Evolutionary conservation across 2,113 vertebrate genomes (phyloP), one percentile per base, ranked within the genome.

Genomic region (Brachyhypopomus gauderio): DNA sequence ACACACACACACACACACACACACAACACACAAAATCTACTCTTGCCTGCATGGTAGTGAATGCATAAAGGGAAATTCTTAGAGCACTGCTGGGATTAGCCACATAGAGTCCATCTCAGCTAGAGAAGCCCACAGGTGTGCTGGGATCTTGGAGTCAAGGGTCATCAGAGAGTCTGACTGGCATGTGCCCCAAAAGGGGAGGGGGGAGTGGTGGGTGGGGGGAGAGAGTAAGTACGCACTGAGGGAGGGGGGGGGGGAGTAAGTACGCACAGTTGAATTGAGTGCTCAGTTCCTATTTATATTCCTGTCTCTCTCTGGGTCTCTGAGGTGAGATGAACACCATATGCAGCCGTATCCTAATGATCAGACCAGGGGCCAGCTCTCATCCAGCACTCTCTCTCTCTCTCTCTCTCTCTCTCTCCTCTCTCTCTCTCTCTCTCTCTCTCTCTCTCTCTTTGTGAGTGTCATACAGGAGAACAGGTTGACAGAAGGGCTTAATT

Each of bases 401-500:
- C 45, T 48, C 64, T 56, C 76, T 17, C 23, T 20, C 66, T 52
- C 27, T 62, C 56, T 74, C n/a, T n/a, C 19, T 69, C 45, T 72
- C 62, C 19, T 69, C 45, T 72, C 19, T 72, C 55, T 64, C 56
- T 79, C 19, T 72, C 55, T 64, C 56, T 79, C 19, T 72, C 55
- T 64, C 56, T 79, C 19, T 72, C 55, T 64, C 56, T 79, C 19
- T 69, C 45, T 72, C 62, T 79, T 62, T 62, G 38, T 83, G 75
- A 78, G 75, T 62, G 80, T 77, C 78, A 82, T 79, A 70, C 80
- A 81, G 59, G 83, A 83, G 84, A 89, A 86, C 86, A 86, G 87
- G 87, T 84, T 82, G 88, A 86, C 82, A 85, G 86, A 79, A 83
- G 71, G 84, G 85, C 79, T 90, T 88, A 87, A 88, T 80, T 85